A percentile compares a stretch with the other conserved stretches of the same genome.
These are phyloP conservation scores for Monochamus saltuarius DNA, from an alignment of 1,140 invertebrate species.

Conservation along the genomic window DNA sequence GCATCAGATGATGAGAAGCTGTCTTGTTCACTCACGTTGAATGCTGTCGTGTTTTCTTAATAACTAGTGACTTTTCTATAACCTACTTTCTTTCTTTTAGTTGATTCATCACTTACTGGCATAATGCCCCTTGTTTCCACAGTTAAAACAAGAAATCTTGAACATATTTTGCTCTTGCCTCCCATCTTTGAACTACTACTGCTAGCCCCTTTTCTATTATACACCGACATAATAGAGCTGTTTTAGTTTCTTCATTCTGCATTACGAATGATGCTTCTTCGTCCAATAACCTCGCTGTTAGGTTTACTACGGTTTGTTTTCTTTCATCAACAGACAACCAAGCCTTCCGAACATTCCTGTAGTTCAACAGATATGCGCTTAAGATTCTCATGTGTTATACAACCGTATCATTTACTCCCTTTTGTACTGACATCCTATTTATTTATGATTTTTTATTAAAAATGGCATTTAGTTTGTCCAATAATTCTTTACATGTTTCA, in stretches of 20 bases:
- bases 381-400: constrained; percentile 49
- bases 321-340: constrained; percentile 47
- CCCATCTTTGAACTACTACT: neutral
- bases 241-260: constrained; percentile 41
- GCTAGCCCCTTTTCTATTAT: too few relatives aligned
- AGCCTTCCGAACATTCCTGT: constrained; percentile 47
- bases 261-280: constrained; percentile 45
- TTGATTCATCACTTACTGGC: neutral
- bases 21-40: too few relatives aligned
- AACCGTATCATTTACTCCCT: constrained; percentile 39
- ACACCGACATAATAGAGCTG: constrained; percentile 28
- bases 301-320: constrained; percentile 47
- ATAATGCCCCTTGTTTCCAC: neutral
- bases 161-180: neutral
- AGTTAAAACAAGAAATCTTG: neutral
- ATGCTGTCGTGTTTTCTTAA: too few relatives aligned
- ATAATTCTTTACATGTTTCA: constrained; percentile 35
- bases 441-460: constrained; percentile 28
- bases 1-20: too few relatives aligned
- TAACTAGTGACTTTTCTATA: too few relatives aligned
- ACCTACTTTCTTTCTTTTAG: constrained; percentile 26
- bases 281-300: constrained; percentile 48
- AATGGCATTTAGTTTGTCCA: constrained; percentile 42
- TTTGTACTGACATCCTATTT: constrained; percentile 48
- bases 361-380: constrained; percentile 38